Evolutionary conservation across 2,113 vertebrate genomes (phyloP), one percentile per base, ranked within the genome.

Genomic region (Lasiurus cinereus): DNA sequence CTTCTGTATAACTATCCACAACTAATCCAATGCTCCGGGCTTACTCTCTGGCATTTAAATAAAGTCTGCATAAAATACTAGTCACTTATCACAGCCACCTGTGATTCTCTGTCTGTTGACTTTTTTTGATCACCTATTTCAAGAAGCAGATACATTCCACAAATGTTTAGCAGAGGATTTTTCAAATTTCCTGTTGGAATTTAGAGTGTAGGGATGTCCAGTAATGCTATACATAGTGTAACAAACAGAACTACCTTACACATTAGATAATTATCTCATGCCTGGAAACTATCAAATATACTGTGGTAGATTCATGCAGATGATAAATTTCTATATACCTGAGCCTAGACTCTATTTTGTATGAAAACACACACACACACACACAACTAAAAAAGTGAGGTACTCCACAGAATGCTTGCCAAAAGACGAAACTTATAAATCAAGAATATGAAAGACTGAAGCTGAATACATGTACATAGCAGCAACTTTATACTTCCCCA

Each of bases 231-330:
- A 22, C 5, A 73, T 21, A 27, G 24, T 18, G 4, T 33, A 73
- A 8, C n/a, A 6, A 8, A 13, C 8, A 18, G 8, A 13, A 0
- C 21, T 29, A 4, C n/a, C 18, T n/a, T 31, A 2, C 8, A 50
- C 29, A 59, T 22, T 29, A 56, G 27, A 70, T 10, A 56, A 70
- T 1, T 78, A 8, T 73, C n/a, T 64, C n/a, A 18, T 8, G n/a
- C 79, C 33, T 12, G 3, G 2, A 15, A 88, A 82, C 18, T 36
- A 29, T 64, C 56, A 77, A 48, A n/a, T 76, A 76, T 43, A 11
- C 24, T 84, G 10, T 67, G 6, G 39, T 46, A 39, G 14, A 82
- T 13, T 15, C 24, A 29, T 33, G n/a, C 24, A 43, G 48, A 36
- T 83, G 64, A 78, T 70, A 67, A 82, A 64, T 64, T 22, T 82